These are phyloP conservation scores for Halcyon senegalensis DNA, from an alignment of 2,113 vertebrate genomes.

Conservation along the genomic window DNA sequence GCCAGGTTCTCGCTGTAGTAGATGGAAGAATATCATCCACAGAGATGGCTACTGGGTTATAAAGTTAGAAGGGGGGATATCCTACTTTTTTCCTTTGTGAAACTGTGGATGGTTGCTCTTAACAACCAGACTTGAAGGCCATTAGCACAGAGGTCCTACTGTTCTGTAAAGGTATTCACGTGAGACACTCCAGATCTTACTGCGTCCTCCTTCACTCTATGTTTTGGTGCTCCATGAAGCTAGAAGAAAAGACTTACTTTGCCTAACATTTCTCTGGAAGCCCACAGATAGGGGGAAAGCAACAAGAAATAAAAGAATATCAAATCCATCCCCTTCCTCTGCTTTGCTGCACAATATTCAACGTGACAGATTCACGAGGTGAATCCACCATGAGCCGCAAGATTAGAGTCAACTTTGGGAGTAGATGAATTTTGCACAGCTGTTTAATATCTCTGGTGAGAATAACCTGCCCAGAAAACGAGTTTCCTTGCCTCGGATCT, in stretches of 20 bases:
- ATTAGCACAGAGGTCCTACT: not conserved
- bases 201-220: not conserved
- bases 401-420: not conserved
- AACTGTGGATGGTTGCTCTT: fast-evolving
- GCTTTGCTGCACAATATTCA: not conserved
- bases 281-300: not conserved
- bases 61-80: not conserved
- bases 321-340: not conserved
- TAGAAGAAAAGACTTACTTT: not conserved
- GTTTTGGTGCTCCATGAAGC: not conserved
- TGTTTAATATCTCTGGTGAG: not conserved
- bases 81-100: not conserved
- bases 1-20: not conserved
- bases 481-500: not conserved
- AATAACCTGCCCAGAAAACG: not conserved
- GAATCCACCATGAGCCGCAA: not conserved
- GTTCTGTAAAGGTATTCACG: not conserved
- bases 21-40: not conserved
- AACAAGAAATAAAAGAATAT: not conserved
- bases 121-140: not conserved
- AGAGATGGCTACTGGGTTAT: not conserved
- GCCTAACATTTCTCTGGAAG: not conserved
- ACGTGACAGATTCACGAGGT: not conserved
- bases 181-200: not conserved
- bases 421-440: not conserved